Evolutionary conservation across 1,140 invertebrate species (phyloP).

Genomic region (Zeugodacus cucurbitae): DNA sequence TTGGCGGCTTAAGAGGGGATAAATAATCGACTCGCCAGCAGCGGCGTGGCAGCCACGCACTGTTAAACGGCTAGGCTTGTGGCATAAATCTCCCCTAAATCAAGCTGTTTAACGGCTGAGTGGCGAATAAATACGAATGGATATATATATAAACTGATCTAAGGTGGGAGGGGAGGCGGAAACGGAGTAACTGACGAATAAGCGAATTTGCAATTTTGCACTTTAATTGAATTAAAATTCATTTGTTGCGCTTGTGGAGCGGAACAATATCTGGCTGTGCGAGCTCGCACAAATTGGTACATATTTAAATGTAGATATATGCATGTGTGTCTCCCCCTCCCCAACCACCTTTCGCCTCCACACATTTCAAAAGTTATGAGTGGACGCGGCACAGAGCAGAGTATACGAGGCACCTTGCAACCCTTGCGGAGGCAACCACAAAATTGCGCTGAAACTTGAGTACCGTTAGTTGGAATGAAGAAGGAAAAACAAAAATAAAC

Average conservation of each 20-base stretch:
- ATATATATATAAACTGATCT: not conserved
- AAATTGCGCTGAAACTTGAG: not conserved
- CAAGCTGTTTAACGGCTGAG: not conserved
- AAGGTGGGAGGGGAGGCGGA: not conserved
- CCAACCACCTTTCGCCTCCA: not conserved
- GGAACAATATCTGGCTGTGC: not conserved
- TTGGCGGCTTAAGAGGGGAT: not conserved
- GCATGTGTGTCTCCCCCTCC: not conserved
- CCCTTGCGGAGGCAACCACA: not conserved
- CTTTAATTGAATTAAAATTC: constrained; percentile 65
- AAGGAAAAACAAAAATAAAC: not conserved
- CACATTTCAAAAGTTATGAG: not conserved
- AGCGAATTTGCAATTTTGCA: constrained; percentile 55
- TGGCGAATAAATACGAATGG: not conserved
- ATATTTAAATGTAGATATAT: not conserved
- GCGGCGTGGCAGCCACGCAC: not conserved
- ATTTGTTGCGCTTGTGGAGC: constrained; percentile 64
- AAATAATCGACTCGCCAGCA: not conserved
- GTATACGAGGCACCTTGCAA: not conserved
- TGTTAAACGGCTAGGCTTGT: not conserved
- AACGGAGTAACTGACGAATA: not conserved
- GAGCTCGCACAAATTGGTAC: not conserved
- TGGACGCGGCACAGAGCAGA: not conserved
- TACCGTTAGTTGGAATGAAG: not conserved
- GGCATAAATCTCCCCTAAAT: not conserved